Percentiles rank a stretch among this genome's conserved stretches.
Conservation (phyloP, 37 sponge, comb jelly and placozoan species). For the Cladorhizidae sp. region DNA sequence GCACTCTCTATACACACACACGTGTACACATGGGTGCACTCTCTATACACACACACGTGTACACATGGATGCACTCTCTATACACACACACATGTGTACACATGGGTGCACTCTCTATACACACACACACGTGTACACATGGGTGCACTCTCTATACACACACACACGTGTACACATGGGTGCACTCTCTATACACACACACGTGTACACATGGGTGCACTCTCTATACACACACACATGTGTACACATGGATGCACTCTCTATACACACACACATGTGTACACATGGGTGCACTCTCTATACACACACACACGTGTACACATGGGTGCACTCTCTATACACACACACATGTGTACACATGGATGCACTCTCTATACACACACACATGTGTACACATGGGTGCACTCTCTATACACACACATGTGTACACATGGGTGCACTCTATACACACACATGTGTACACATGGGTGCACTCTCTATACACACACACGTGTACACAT, state of each 20-base stretch:
- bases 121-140: neutral
- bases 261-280: neutral
- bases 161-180: neutral
- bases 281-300: neutral
- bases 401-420: neutral
- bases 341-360: neutral
- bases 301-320: neutral
- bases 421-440: neutral
- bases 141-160: neutral
- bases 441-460: neutral
- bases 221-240: neutral
- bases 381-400: neutral
- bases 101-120: neutral
- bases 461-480: neutral
- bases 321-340: neutral
- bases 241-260: neutral
- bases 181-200: neutral
- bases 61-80: constrained; percentile 1
- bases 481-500: neutral
- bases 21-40: neutral
- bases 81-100: neutral
- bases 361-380: neutral
- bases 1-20: constrained; percentile 4
- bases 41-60: neutral
- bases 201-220: neutral